Evolutionary conservation across 2,113 vertebrate genomes (phyloP), one percentile per base, ranked within the genome.

Genomic region (Rousettus leschenaultii): DNA sequence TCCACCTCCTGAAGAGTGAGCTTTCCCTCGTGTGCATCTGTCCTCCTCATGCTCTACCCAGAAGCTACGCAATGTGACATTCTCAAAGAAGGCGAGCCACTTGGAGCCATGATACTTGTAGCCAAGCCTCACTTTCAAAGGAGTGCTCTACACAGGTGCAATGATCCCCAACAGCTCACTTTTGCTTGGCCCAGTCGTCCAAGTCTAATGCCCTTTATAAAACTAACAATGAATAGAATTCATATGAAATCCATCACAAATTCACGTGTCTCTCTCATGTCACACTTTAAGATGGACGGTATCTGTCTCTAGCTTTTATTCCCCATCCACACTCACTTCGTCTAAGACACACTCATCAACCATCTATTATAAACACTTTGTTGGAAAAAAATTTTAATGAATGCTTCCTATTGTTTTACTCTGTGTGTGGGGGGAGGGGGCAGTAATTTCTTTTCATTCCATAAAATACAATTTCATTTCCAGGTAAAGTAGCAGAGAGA

Each of bases 261-360:
- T 33, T 24, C 43, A 6, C 0, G 1, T 3, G 21, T 40, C 33
- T 55, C 24, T 51, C 66, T 19, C 13, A 8, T 13, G 7, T 12
- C 18, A 0, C 14, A 0, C 7, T 61, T 48, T 6, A 48, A 0
- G 1, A 40, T 30, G 14, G 24, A 45, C 7, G 13, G 12, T 16
- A 16, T 19, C 7, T 0, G 11, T 57, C 7, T 14, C 12, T 33
- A 16, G 73, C 15, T 66, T 65, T 66, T 65, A 57, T 26, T 22
- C 21, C 24, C 35, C 7, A 18, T 3, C 0, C 33, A 74, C 1
- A 30, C 26, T 24, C 35, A 4, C 0, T 40, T 55, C 59, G 12
- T 2, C 28, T 14, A 6, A 84, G 35, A 33, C 28, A 7, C 5
- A 1, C 18, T 30, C 55, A 5, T 6, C 73, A 15, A 24, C n/a